Percentiles rank a stretch among this genome's conserved stretches.
Conservation (phyloP, 2,113 vertebrate genomes). For the Odontophorus gujanensis region DNA sequence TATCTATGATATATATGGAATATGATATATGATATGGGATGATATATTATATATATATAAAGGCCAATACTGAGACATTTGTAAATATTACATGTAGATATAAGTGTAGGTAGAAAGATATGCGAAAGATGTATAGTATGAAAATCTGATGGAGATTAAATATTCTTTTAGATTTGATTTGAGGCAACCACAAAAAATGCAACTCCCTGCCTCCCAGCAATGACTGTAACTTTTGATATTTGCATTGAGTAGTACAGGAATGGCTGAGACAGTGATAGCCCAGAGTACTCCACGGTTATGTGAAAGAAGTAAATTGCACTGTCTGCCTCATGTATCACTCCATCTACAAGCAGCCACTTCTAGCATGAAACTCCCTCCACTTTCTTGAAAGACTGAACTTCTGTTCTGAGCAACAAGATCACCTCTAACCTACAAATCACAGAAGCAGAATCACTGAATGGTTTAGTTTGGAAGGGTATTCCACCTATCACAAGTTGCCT, state of each 20-base stretch:
- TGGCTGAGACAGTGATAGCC: not conserved
- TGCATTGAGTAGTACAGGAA: fast-evolving
- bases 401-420: not conserved
- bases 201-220: not conserved
- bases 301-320: not conserved
- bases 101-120: not conserved
- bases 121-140: not conserved
- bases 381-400: not conserved
- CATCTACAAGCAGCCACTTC: not conserved
- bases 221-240: not conserved
- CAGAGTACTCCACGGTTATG: not conserved
- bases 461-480: not conserved
- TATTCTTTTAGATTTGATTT: not conserved
- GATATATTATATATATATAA: not conserved
- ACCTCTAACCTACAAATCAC: not conserved
- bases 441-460: not conserved
- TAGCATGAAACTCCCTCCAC: not conserved
- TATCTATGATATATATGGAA: not conserved
- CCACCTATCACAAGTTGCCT: not conserved
- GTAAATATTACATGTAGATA: not conserved
- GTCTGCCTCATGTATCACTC: fast-evolving
- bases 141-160: not conserved
- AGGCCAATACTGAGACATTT: not conserved
- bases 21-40: not conserved
- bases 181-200: not conserved